Conservation (phyloP, 1,140 invertebrate genomes). For the Venustaconcha ellipsiformis region DNA sequence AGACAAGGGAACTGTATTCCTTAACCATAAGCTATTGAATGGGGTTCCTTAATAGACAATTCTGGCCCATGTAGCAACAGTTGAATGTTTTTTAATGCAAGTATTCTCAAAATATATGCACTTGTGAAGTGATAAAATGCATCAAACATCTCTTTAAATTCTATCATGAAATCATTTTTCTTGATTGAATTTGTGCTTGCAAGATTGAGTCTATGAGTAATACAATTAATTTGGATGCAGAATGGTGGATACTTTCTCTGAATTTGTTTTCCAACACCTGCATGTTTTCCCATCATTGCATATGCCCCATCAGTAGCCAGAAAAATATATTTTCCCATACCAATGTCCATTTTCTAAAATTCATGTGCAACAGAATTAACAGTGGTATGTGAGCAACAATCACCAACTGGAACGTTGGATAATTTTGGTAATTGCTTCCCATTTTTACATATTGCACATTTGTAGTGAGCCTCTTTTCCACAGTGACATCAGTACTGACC, state of each 20-base stretch:
- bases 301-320: conserved; percentile 16
- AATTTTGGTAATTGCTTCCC: neutral
- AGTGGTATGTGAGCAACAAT: conserved; percentile 1
- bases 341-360: neutral
- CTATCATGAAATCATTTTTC: conserved; percentile 16
- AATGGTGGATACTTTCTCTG: conserved; percentile 18
- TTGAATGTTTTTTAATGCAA: conserved; percentile 18
- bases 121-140: conserved; percentile 10
- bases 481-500: conserved; percentile 22
- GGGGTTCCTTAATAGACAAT: conserved; percentile 13
- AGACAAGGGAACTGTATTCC: conserved; percentile 14
- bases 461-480: conserved; percentile 10
- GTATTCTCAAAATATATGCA: conserved; percentile 11
- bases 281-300: conserved; percentile 9
- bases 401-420: no score
- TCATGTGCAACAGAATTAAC: neutral
- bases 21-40: conserved; percentile 10
- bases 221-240: conserved; percentile 11
- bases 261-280: conserved; percentile 12
- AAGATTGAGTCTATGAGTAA: conserved; percentile 15
- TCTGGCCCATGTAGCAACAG: conserved; percentile 11
- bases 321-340: conserved; percentile 7
- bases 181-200: conserved; percentile 22
- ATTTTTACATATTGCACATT: conserved; percentile 17
- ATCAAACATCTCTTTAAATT: conserved; percentile 24